Evolutionary conservation across 2,797 vertebrate genomes (phyloP).

Genomic region (Danio albolineatus): DNA sequence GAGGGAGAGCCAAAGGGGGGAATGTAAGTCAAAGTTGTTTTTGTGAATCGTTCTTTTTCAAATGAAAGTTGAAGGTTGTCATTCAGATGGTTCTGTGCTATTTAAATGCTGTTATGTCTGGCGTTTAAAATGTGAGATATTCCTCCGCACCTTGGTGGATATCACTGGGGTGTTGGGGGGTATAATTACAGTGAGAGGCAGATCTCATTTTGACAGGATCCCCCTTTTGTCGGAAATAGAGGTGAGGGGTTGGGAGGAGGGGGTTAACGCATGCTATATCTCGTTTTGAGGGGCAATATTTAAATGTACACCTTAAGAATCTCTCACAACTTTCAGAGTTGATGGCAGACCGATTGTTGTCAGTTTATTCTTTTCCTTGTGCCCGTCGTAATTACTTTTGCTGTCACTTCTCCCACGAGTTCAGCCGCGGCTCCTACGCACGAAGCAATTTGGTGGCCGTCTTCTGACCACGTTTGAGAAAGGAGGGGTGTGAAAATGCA

Average conservation of each 20-base stretch:
- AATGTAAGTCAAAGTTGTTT: conserved; percentile 30
- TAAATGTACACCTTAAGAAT: conserved; percentile 3
- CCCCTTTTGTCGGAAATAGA: background rate
- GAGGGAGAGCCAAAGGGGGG: background rate
- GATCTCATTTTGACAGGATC: background rate
- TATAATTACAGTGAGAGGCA: conserved; percentile 15
- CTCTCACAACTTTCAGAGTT: conserved; percentile 31
- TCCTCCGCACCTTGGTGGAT: background rate
- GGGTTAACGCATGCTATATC: conserved; percentile 3
- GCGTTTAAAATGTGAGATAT: background rate
- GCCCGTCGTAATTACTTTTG: conserved; percentile 45
- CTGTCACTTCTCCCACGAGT: conserved; percentile 37
- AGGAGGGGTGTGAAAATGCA: conserved; percentile 11
- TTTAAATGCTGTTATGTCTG: conserved; percentile 22
- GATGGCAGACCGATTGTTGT: background rate
- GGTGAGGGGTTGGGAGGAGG: background rate
- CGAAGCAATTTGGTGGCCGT: conserved; percentile 11
- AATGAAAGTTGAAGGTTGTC: conserved; percentile 1
- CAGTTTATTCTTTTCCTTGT: background rate
- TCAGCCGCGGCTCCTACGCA: conserved; percentile 14
- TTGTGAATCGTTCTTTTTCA: background rate
- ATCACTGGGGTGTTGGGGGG: conserved; percentile 20
- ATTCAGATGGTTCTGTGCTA: background rate
- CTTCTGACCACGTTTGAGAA: conserved; percentile 23
- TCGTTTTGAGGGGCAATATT: conserved; percentile 10